phyloP scores from a whole-genome alignment of 1,140 invertebrate species.

The Drosophila albomicans region DNA sequence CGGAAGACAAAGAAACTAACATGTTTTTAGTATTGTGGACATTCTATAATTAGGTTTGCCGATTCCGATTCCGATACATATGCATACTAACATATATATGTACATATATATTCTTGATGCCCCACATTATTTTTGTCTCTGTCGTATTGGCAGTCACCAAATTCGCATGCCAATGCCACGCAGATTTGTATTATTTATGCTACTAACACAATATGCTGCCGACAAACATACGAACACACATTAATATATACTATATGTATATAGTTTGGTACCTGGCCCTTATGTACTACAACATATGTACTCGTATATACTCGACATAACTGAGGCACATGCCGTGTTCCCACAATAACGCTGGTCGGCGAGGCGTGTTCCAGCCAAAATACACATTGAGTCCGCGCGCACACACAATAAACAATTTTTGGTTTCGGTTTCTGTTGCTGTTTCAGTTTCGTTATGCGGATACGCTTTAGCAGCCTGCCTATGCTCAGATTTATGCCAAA shows the following conservation, averaged over 20 bases:
- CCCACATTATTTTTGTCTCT: conserved; percentile 4
- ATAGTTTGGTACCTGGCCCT: conserved; percentile 37
- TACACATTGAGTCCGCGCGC: conserved; percentile 34
- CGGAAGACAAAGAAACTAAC: background rate
- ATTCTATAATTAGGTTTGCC: conserved; percentile 15
- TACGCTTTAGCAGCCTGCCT: conserved; percentile 28
- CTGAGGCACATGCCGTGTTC: conserved; percentile 62
- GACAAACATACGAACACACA: conserved; percentile 19
- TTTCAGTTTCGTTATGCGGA: conserved; percentile 27
- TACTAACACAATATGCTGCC: conserved; percentile 51
- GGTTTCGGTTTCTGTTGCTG: conserved; percentile 12
- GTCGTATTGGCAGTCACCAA: conserved; percentile 24
- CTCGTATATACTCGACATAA: conserved; percentile 5
- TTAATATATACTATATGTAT: conserved; percentile 15
- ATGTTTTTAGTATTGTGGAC: background rate
- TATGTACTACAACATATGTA: conserved; percentile 38
- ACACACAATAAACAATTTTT: conserved; percentile 47
- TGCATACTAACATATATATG: background rate
- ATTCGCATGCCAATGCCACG: conserved; percentile 44
- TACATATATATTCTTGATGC: background rate
- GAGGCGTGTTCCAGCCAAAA: conserved; percentile 43
- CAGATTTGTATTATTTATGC: conserved; percentile 61
- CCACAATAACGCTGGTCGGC: conserved; percentile 41
- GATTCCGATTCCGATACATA: no score
- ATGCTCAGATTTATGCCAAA: conserved; percentile 66